Evolutionary conservation across 2,888 invertebrate genomes (phyloP).

Genomic region (Ophion ellenae): DNA sequence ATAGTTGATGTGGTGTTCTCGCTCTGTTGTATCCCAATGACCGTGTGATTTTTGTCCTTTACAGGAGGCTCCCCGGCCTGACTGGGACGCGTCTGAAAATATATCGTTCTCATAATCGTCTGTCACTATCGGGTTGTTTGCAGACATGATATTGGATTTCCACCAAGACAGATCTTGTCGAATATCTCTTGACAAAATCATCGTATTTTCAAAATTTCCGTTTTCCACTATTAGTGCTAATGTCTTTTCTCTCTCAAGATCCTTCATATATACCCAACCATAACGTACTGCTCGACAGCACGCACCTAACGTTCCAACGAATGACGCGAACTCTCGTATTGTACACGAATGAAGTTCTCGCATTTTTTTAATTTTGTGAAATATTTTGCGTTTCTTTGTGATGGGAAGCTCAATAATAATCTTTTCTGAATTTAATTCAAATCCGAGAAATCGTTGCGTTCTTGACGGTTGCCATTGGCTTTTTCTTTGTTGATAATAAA

Average conservation of each 20-base stretch:
- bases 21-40: too few species aligned
- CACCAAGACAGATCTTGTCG: conserved; percentile 52
- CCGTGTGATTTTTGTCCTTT: conserved; percentile 9
- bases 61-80: conserved; percentile 28
- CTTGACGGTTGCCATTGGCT: conserved; percentile 39
- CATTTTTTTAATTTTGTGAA: too few species aligned
- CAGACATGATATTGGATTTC: conserved; percentile 28
- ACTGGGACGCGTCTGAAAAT: conserved; percentile 22
- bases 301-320: too few species aligned
- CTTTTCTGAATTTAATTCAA: conserved; percentile 37
- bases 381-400: not conserved
- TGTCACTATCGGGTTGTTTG: conserved; percentile 36
- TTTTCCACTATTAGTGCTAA: too few species aligned
- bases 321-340: too few species aligned
- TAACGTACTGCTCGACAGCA: too few species aligned
- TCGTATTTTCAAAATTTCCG: conserved; percentile 1
- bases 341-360: too few species aligned
- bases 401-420: not conserved
- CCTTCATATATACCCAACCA: too few species aligned
- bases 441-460: conserved; percentile 40
- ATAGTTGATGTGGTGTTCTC: too few species aligned
- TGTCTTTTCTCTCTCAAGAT: too few species aligned
- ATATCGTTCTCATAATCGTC: conserved; percentile 19
- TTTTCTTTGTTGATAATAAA: conserved; percentile 53
- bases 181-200: conserved; percentile 27